Conservation (phyloP, 2,113 vertebrate species). For the Oxyura jamaicensis region DNA sequence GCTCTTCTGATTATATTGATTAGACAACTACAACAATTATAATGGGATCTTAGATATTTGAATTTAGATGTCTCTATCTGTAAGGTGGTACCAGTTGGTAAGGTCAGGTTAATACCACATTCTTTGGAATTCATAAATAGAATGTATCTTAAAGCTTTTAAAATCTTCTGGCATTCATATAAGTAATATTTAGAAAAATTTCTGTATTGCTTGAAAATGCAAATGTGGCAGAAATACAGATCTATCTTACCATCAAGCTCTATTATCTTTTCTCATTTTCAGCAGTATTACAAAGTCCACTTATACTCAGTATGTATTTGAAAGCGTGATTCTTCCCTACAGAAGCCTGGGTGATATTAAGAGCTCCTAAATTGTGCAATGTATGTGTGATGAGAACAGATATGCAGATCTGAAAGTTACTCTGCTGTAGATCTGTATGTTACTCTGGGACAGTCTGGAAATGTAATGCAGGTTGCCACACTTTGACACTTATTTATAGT, state of each 20-base stretch:
- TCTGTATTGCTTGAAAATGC: background rate
- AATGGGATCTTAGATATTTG: background rate
- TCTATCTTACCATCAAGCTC: background rate
- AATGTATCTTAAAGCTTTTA: background rate
- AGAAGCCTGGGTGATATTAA: background rate
- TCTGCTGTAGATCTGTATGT: no score
- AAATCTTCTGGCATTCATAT: background rate
- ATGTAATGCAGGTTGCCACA: background rate
- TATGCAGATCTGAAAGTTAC: background rate
- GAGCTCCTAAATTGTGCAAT: background rate
- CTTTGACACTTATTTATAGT: background rate
- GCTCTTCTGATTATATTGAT: background rate
- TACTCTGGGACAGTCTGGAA: background rate
- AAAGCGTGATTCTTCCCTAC: background rate
- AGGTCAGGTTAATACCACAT: background rate
- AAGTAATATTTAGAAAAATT: background rate
- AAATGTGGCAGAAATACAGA: background rate
- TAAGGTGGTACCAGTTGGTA: background rate
- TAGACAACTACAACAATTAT: background rate
- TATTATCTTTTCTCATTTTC: background rate
- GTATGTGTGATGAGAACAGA: background rate
- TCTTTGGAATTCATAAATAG: background rate
- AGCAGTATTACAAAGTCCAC: background rate
- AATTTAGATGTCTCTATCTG: background rate
- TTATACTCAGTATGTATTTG: background rate